These are phyloP conservation scores for Poecile atricapillus DNA, from an alignment of 2,113 vertebrate genomes.

Conservation along the genomic window DNA sequence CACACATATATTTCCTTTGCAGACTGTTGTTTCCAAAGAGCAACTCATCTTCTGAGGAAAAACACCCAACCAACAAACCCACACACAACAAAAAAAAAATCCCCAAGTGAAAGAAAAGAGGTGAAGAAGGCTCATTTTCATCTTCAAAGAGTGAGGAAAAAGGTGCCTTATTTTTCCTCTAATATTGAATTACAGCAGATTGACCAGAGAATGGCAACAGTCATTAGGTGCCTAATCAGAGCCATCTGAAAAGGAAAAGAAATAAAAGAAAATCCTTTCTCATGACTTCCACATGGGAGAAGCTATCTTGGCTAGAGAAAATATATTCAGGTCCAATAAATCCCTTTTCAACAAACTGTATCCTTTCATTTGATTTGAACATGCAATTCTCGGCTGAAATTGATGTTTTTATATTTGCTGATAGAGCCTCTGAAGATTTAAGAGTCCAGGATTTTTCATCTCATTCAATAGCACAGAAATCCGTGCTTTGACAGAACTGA, in stretches of 20 bases:
- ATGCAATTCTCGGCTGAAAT: not conserved
- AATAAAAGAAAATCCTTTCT: conserved; percentile 17
- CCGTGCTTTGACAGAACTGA: not conserved
- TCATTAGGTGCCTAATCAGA: conserved; percentile 68
- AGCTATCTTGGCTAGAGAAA: not conserved
- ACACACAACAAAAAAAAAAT: not conserved
- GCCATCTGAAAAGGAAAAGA: conserved; percentile 29
- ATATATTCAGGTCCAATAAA: not conserved
- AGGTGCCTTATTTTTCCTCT: conserved; percentile 68
- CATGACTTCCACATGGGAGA: not conserved
- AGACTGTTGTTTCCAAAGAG: conserved; percentile 61
- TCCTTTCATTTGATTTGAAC: not conserved
- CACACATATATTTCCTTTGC: conserved; percentile 65
- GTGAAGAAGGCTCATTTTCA: conserved; percentile 60
- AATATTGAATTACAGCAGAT: conserved; percentile 67
- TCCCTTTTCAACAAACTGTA: not conserved
- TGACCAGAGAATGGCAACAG: conserved; percentile 65
- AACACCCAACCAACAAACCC: not conserved
- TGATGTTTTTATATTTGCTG: not conserved
- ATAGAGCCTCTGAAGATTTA: not conserved
- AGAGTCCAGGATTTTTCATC: not conserved
- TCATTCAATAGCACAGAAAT: not conserved
- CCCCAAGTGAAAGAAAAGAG: not conserved
- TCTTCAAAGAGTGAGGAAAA: conserved; percentile 67
- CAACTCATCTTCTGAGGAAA: conserved; percentile 58